Evolutionary conservation across 2,888 invertebrate genomes (phyloP), one percentile per base, ranked within the genome.

Genomic region (Chymomyza procnemis): DNA sequence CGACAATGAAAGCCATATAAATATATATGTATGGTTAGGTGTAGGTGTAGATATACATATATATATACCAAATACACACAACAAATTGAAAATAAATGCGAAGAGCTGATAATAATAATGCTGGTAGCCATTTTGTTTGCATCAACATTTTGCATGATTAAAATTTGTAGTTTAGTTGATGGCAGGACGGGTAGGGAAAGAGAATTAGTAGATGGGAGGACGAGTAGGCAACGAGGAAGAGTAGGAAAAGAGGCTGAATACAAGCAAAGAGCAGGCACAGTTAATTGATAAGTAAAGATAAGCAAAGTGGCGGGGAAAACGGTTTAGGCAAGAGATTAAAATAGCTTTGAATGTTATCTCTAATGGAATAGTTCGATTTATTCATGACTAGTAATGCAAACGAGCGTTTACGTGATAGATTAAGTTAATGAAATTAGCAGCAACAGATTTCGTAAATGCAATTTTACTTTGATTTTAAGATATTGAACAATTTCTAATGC

Each of bases 71-170:
- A 26, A 26, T 26, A 5, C 18, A 73, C 64, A 64, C 64, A 41
- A 59, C 54, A 22, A 46, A 54, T 47, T 64, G 62, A 56, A 63
- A 41, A 64, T 59, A 56, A 55, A 46, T 56, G 55, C 30, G 12
- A 6, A 26, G n/a, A 46, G 55, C 56, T 66, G 55, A 61, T 18
- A 50, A 50, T 18, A 50, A 50, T 18, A 50, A 54, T 18, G 46
- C 52, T 18, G 34, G 54, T 41, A 34, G 14, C 61, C 50, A 48
- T 50, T 54, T 54, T 46, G 52, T 41, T 62, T 41, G 16, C 26
- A 34, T 57, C 47, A 56, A 41, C 34, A 30, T 50, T 50, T 16
- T 18, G 54, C 54, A 22, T 54, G 54, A 54, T 54, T 54, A 54
- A 54, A 41, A 41, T 41, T 9, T 41, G 34, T 41, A 3, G 12